These are phyloP conservation scores for Rhincodon typus DNA, from an alignment of 2,797 vertebrate genomes.

Conservation along the genomic window DNA sequence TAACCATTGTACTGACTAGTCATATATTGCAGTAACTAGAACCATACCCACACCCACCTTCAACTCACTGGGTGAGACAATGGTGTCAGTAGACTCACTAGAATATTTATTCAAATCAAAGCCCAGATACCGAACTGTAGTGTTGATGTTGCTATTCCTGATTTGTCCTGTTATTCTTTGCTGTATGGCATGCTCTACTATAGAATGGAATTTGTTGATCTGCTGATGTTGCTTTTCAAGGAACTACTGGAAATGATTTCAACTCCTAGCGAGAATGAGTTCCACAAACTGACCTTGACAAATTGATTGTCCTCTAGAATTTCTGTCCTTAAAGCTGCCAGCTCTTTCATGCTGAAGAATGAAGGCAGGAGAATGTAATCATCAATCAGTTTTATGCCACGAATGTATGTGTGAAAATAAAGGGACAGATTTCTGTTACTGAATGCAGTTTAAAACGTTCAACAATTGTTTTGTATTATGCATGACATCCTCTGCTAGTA, in stretches of 20 bases:
- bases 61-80: not conserved
- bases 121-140: not conserved
- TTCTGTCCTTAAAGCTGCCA: not conserved
- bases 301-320: not conserved
- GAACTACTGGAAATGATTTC: not conserved
- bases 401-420: not conserved
- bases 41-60: too few relatives aligned
- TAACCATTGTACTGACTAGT: too few relatives aligned
- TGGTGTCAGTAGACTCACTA: not conserved
- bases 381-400: not conserved
- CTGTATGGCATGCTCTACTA: not conserved
- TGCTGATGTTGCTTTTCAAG: not conserved
- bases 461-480: not conserved
- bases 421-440: not conserved
- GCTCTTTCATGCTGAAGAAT: not conserved
- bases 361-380: not conserved
- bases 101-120: not conserved
- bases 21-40: too few relatives aligned
- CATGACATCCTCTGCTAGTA: not conserved
- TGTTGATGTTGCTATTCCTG: not conserved
- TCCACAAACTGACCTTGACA: not conserved
- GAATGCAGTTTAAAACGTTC: not conserved
- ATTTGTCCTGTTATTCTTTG: not conserved
- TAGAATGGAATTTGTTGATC: slow-evolving; percentile 1
- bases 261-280: not conserved